Percentiles rank a stretch among this genome's conserved stretches.
phyloP scores from a whole-genome alignment of 2,797 vertebrate genomes.

The Propithecus deckenii region DNA sequence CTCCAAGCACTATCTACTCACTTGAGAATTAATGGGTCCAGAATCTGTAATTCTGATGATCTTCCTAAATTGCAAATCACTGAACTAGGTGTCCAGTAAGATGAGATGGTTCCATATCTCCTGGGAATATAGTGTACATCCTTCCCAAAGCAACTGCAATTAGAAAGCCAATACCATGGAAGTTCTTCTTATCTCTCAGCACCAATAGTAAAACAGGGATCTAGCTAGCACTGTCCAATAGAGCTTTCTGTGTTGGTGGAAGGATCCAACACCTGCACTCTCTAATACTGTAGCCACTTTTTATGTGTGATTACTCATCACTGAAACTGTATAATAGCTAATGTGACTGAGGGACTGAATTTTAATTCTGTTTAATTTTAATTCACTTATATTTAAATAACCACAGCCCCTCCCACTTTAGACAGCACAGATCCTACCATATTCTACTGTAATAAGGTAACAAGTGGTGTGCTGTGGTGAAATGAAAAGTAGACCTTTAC shows the following conservation, averaged over 20 bases:
- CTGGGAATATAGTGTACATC: background rate
- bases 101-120: background rate
- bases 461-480: background rate
- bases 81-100: background rate
- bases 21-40: background rate
- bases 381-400: slow-evolving; percentile 5
- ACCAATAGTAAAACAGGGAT: background rate
- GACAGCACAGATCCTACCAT: background rate
- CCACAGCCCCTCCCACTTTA: background rate
- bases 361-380: slow-evolving; percentile 18
- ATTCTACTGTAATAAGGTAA: background rate
- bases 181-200: background rate
- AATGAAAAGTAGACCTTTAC: background rate
- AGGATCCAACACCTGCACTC: background rate
- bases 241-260: background rate
- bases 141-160: background rate
- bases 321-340: background rate
- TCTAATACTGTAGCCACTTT: background rate
- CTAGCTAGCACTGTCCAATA: background rate
- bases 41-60: background rate
- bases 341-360: background rate
- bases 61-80: background rate
- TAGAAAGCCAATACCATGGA: background rate
- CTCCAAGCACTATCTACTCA: background rate
- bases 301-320: background rate